A percentile compares a stretch with the other conserved stretches of the same genome.
These are phyloP conservation scores for Temnopleurus reevesii DNA, from an alignment of 53 echinoderm and acorn worm genomes.

Conservation along the genomic window DNA sequence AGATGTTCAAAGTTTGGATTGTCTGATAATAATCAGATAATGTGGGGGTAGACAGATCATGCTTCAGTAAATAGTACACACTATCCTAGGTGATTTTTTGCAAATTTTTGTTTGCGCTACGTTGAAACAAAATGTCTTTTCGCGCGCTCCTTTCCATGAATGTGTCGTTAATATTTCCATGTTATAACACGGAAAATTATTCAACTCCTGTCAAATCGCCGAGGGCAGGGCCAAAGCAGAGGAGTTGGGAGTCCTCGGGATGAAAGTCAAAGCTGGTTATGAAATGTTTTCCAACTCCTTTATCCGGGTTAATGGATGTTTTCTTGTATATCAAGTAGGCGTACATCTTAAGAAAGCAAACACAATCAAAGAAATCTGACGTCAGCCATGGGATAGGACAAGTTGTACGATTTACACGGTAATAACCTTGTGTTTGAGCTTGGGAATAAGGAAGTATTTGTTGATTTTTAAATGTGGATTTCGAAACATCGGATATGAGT, in stretches of 20 bases:
- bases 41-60: too few relatives aligned
- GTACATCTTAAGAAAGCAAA: background rate
- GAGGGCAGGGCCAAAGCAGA: background rate
- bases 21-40: too few relatives aligned
- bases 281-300: conserved; percentile 6
- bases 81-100: too few relatives aligned
- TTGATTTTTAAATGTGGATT: too few relatives aligned
- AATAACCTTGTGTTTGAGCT: too few relatives aligned
- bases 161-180: background rate
- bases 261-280: background rate
- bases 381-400: background rate
- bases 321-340: conserved; percentile 4
- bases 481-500: too few relatives aligned
- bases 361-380: background rate
- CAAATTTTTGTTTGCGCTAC: background rate
- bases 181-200: background rate
- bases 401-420: too few relatives aligned
- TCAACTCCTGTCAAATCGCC: background rate
- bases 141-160: background rate
- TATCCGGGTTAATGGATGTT: conserved; percentile 21
- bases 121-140: background rate
- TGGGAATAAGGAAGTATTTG: too few relatives aligned
- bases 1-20: too few relatives aligned
- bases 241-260: background rate
- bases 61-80: too few relatives aligned